A percentile compares a stretch with the other conserved stretches of the same genome.
These are phyloP conservation scores for Phenganax subtilis DNA, from an alignment of 92 coral and sea anemone species.

Conservation along the genomic window DNA sequence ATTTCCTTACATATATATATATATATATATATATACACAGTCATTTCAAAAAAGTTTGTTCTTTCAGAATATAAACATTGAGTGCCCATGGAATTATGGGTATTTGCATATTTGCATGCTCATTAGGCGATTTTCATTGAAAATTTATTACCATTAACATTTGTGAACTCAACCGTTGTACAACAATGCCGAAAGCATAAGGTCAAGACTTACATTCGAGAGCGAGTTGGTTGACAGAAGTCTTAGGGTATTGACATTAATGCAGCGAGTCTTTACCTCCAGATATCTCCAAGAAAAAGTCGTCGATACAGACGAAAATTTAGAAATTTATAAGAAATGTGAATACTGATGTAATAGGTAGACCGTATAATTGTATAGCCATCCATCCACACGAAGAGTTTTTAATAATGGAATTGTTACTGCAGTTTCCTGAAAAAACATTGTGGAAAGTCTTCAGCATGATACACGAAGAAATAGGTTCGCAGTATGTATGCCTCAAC, in stretches of 20 bases:
- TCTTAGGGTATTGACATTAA: neutral
- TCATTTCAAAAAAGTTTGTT: no score
- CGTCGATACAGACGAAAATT: neutral
- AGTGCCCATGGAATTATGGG: no score
- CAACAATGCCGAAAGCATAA: no score
- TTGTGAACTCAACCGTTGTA: no score
- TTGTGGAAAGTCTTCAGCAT: neutral
- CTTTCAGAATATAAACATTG: no score
- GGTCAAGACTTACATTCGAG: slow-evolving; percentile 35
- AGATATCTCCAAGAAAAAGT: neutral
- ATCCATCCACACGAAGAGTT: neutral
- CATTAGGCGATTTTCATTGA: no score
- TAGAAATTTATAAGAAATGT: neutral
- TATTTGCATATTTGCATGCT: no score
- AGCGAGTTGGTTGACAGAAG: slow-evolving; percentile 6
- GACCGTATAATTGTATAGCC: neutral
- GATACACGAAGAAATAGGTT: slow-evolving; percentile 1
- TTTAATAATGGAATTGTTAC: neutral
- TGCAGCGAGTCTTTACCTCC: neutral
- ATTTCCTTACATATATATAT: no score
- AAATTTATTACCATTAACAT: no score
- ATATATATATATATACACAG: no score
- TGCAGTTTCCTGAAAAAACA: neutral
- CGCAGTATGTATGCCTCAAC: neutral
- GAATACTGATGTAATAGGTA: neutral